Evolutionary conservation across 1,140 invertebrate species (phyloP), one percentile per base, ranked within the genome.

Genomic region (Hestina assimilis): DNA sequence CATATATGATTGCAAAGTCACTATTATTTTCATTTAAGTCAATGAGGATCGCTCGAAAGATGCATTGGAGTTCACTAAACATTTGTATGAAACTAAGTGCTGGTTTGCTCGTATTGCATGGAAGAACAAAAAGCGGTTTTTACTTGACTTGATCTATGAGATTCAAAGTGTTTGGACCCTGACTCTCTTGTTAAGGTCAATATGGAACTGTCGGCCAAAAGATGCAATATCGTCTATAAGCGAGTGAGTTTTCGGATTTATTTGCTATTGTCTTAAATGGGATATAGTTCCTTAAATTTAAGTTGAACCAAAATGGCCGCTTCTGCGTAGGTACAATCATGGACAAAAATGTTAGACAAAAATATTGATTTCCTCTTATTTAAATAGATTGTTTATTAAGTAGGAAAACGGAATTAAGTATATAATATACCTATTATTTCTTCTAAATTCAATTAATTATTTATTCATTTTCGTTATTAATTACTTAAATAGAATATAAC

Each of bases 141-240:
- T 85, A 4, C n/a, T 82, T 5, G 65, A 65, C 5, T 56, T 87
- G 6, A 23, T 87, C 17, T 61, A 76, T 4, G 71, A 83, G n/a
- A 58, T 83, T 0, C 57, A 59, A 2, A 80, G 76, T 35, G 62
- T 73, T 12, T 82, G 75, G 74, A 60, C 80, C 0, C 46, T 87
- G 0, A 81, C 80, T 1, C 52, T 82, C 7, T 28, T 87, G 0
- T 59, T 87, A 12, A 87, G 85, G 26, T 79, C 79, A 8, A 75
- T 87, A 38, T 87, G 83, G 83, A 83, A 78, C 33, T 81, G 77
- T 54, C 63, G 72, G 3, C 72, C 73, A 7, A 87, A 85, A 52
- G 83, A 87, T 56, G 71, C 81, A 4, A 63, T 85, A 0, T 43
- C 72, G 33, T 87, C 83, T 33, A 40, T 61, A 11, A 51, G 55